These are phyloP conservation scores for Coecobrya sp. DNA, from an alignment of 2,888 invertebrate genomes.

Conservation along the genomic window DNA sequence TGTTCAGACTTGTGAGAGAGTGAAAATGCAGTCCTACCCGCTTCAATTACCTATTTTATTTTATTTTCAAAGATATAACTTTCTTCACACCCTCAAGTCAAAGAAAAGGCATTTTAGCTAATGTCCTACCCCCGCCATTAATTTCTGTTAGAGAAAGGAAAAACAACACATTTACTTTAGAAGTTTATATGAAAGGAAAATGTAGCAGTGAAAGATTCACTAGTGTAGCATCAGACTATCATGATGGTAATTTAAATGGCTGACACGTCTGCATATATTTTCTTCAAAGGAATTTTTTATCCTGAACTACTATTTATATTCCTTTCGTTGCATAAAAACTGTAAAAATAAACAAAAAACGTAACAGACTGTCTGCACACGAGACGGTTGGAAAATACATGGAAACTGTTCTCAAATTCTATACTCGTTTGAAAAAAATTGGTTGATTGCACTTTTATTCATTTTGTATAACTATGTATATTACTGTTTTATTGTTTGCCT, in stretches of 20 bases:
- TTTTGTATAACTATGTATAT: no score
- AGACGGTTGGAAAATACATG: background rate
- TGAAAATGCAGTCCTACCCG: conserved; percentile 52
- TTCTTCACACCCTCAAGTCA: conserved; percentile 67
- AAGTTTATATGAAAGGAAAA: background rate
- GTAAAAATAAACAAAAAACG: background rate
- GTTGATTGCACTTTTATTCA: no score
- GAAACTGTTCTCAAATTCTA: background rate
- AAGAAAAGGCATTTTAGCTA: conserved; percentile 48
- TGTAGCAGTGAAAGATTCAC: background rate
- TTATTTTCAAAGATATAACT: conserved; percentile 12
- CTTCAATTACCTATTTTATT: conserved; percentile 59
- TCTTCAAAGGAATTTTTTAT: conserved; percentile 21
- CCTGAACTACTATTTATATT: conserved; percentile 25
- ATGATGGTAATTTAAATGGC: conserved; percentile 61
- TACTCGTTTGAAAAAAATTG: no score
- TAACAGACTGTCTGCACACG: background rate
- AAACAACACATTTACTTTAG: conserved; percentile 10
- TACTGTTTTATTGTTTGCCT: no score
- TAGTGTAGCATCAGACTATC: background rate
- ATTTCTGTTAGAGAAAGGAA: conserved; percentile 58
- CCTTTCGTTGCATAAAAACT: conserved; percentile 1
- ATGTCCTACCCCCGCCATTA: conserved; percentile 62
- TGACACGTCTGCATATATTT: conserved; percentile 51
- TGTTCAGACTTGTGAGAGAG: conserved; percentile 8